Base-by-base conservation (phyloP, 1,140 invertebrate genomes). In the Drosophila ambigua region DNA sequence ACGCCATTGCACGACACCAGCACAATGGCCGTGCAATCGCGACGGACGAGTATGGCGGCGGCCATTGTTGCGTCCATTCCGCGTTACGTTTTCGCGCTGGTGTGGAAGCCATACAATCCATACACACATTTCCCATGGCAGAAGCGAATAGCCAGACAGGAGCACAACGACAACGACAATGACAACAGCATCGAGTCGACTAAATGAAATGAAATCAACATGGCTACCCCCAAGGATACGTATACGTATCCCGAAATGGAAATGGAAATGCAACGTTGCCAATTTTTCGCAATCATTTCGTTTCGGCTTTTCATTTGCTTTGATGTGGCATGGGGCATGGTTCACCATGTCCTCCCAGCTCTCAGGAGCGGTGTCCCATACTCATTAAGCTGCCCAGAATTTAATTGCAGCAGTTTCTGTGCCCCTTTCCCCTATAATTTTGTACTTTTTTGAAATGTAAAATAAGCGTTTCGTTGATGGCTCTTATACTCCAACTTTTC, bases 121-220 rank as follows among this genome's bases (percentile, higher is more conserved):
- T 0, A 7, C 24, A 31, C 15, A 31, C 7, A 31, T 50, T 26
- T 24, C n/a, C n/a, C 24, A 26, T 11, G 23, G 13, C 13, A 20
- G 46, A 75, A 55, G 35, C 58, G 31, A 28, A 71, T 35, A 55
- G 26, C 63, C 31, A 73, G 51, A 58, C 51, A 71, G 43, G 65
- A 78, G 64, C 58, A 67, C 55, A 68, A 61, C 65, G 59, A 80
- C 61, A 77, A 67, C 65, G 59, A 80, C 61, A 77, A 67, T 75
- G 50, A 20, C 20, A 20, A 20, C 20, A 20, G 59, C 72, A 68
- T 49, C 62, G 72, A 59, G 62, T 75, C 54, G 44, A 74, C 77
- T 78, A 87, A 87, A 85, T 87, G 82, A 87, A 85, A 87, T 85
- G 82, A 85, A 85, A 85, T 85, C 82, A 85, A 85, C 81, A 85